Percentiles rank a stretch among this genome's conserved stretches.
Evolutionary conservation across 2,113 vertebrate genomes (phyloP).

Genomic region (Cynocephalus volans): DNA sequence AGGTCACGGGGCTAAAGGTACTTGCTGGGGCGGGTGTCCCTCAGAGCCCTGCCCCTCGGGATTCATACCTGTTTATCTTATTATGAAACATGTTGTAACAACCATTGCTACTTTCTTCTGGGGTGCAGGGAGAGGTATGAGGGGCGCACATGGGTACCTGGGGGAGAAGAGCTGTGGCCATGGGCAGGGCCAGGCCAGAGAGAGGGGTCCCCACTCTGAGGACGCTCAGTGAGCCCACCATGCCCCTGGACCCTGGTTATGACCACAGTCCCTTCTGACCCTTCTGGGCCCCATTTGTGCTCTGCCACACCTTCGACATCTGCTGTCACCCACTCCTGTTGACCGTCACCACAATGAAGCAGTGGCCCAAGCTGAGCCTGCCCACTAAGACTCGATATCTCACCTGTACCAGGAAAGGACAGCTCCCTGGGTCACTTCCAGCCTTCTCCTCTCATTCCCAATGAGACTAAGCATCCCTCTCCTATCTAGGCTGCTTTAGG

Average conservation of each 20-base stretch:
- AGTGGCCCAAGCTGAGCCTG: rapidly evolving
- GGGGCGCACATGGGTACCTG: too few relatives aligned
- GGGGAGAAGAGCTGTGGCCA: background rate
- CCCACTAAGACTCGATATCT: background rate
- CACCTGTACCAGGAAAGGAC: rapidly evolving
- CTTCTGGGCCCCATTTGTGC: too few relatives aligned
- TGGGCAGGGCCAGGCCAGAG: background rate
- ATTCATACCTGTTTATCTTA: background rate
- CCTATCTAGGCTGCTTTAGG: rapidly evolving
- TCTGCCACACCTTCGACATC: background rate
- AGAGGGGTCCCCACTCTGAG: too few relatives aligned
- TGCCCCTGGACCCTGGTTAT: background rate
- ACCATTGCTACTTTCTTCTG: background rate
- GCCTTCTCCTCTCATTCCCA: background rate
- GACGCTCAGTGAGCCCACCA: background rate
- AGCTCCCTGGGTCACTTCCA: background rate
- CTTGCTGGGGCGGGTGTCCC: background rate
- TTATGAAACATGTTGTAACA: background rate
- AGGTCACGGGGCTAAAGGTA: background rate
- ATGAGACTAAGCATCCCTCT: background rate
- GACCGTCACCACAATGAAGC: rapidly evolving
- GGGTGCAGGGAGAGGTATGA: background rate
- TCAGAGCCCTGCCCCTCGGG: background rate
- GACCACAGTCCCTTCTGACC: background rate
- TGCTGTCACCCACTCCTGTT: background rate